Evolutionary conservation across 1,140 invertebrate species (phyloP), one percentile per base, ranked within the genome.

Genomic region (Leptopilina clavipes): DNA sequence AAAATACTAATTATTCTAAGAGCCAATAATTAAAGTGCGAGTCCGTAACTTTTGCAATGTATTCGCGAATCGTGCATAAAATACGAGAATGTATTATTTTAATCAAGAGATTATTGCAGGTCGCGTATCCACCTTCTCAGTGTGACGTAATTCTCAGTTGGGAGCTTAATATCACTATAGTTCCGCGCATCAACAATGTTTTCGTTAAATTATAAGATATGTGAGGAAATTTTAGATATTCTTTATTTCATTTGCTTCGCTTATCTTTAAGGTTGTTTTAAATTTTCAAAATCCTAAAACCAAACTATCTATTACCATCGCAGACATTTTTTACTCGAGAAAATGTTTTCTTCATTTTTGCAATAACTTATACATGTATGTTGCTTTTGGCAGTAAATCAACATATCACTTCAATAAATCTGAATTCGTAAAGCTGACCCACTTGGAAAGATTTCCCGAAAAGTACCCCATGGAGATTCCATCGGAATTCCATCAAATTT

Each of bases 51-150:
- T 65, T 65, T 37, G 22, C 59, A n/a, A 65, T 65, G 25, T 65
- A 65, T 31, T 37, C 3, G 59, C 59, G 22, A 65, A 25, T 65
- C 59, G 59, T 65, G 59, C 59, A 31, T 65, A 22, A 65, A 65
- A 65, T 65, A 65, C 59, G 59, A 65, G 59, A 65, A 65, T 65
- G 59, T 65, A 65, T 65, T 65, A 65, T 65, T 65, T 65, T 65
- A 65, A 65, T 65, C 59, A 65, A 65, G 59, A 22, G 22, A 65
- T 65, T 65, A 65, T 65, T 65, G 59, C 59, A 65, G 25, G 22
- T 65, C 59, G 59, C 59, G 59, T 65, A n/a, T 65, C 14, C 59
- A 65, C 19, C 56, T 65, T 31, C 59, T 31, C 22, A 65, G 3
- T 37, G 56, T 59, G 59, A 65, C 59, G 59, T 65, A 65, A 65